These are phyloP conservation scores for Anthoptus insignis DNA, from an alignment of 2,888 invertebrate species.

Conservation along the genomic window DNA sequence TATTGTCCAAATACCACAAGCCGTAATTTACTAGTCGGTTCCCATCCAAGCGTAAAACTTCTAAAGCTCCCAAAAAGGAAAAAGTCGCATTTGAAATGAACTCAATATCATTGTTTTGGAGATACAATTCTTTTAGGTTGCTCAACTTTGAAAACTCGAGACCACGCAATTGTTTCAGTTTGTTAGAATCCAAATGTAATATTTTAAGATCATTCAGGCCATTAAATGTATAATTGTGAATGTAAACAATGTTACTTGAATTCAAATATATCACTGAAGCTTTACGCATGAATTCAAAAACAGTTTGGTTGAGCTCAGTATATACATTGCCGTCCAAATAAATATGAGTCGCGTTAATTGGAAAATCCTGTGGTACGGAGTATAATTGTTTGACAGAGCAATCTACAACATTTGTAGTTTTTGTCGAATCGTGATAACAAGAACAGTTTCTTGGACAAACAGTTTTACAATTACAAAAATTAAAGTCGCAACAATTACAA, in stretches of 20 bases:
- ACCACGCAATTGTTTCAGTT: conserved; percentile 91
- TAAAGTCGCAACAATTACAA: conserved; percentile 98
- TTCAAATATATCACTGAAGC: conserved; percentile 93
- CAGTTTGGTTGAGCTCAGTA: conserved; percentile 88
- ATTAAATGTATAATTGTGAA: conserved; percentile 96
- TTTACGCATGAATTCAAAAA: conserved; percentile 74
- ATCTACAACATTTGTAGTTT: conserved; percentile 97
- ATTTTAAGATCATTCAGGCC: conserved; percentile 92
- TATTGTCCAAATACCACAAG: conserved; percentile 92
- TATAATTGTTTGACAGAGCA: conserved; percentile 93
- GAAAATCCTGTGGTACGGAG: conserved; percentile 93
- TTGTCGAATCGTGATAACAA: conserved; percentile 97
- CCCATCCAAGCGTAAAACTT: conserved; percentile 94
- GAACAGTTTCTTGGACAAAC: conserved; percentile 97
- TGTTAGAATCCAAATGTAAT: conserved; percentile 95
- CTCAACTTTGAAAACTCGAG: conserved; percentile 94
- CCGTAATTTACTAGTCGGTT: conserved; percentile 94
- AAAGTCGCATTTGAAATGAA: conserved; percentile 94
- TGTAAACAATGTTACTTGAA: conserved; percentile 92
- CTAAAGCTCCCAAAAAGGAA: conserved; percentile 91
- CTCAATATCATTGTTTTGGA: conserved; percentile 94
- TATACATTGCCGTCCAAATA: conserved; percentile 97
- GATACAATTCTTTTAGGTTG: conserved; percentile 93
- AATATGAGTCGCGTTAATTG: conserved; percentile 97
- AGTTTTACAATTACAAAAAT: conserved; percentile 98